These are phyloP conservation scores for Strix uralensis DNA, from an alignment of 2,113 vertebrate genomes.

Conservation along the genomic window DNA sequence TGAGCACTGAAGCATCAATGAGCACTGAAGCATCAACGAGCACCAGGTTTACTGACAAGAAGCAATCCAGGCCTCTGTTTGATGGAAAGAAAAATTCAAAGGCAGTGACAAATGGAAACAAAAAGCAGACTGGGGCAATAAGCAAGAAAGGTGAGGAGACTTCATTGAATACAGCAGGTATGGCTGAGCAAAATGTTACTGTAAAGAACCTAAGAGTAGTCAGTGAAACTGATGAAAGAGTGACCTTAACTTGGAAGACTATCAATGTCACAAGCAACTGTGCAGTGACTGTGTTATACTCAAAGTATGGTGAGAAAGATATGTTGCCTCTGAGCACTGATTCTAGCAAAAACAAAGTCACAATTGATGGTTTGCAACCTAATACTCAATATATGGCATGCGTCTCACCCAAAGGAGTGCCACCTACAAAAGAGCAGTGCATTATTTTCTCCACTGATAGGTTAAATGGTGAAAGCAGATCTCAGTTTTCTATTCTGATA, in stretches of 20 bases:
- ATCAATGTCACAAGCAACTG: slow-evolving; percentile 67
- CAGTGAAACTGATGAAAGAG: slow-evolving; percentile 82
- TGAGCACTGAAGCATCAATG: not conserved
- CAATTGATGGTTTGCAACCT: slow-evolving; percentile 83
- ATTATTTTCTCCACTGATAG: slow-evolving; percentile 85
- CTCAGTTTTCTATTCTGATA: slow-evolving; percentile 72
- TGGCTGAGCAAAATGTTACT: slow-evolving; percentile 40
- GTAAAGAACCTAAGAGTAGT: slow-evolving; percentile 83
- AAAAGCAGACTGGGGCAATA: slow-evolving; percentile 67
- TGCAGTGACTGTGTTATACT: slow-evolving; percentile 84
- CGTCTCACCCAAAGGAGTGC: slow-evolving; percentile 80
- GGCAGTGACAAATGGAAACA: slow-evolving; percentile 35
- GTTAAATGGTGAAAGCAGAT: slow-evolving; percentile 41
- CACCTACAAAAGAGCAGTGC: slow-evolving; percentile 86
- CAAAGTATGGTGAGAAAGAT: slow-evolving; percentile 84
- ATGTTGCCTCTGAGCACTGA: slow-evolving; percentile 81
- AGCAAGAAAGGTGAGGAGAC: slow-evolving; percentile 62
- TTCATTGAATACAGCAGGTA: not conserved
- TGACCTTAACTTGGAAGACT: slow-evolving; percentile 85
- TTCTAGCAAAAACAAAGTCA: slow-evolving; percentile 81
- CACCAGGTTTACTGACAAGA: not conserved
- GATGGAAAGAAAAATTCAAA: slow-evolving; percentile 67
- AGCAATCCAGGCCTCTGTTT: slow-evolving; percentile 39
- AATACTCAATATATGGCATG: slow-evolving; percentile 88
- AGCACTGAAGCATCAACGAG: not conserved